phyloP scores from a whole-genome alignment of 2,888 invertebrate species.

The Stenoptilia bipunctidactyla region DNA sequence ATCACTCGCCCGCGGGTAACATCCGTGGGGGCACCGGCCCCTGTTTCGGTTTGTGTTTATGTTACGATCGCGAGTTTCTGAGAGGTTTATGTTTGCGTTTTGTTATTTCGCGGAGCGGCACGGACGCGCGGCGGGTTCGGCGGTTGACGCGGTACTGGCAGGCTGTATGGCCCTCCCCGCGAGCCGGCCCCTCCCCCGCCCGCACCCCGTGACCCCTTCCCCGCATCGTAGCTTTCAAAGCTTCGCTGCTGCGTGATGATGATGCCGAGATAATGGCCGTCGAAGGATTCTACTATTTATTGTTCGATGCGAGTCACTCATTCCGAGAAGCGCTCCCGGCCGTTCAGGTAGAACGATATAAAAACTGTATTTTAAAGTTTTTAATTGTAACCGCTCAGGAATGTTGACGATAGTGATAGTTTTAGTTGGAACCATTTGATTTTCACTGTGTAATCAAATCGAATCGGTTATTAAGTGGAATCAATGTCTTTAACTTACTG shows the following conservation, averaged over 20 bases:
- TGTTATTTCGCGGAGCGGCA: constrained; percentile 23
- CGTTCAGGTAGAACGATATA: constrained; percentile 22
- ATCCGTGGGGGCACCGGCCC: background rate
- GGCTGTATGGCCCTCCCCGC: constrained; percentile 46
- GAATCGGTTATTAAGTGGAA: background rate
- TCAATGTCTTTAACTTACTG: no score
- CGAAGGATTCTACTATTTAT: constrained; percentile 64
- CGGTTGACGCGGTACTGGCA: constrained; percentile 58
- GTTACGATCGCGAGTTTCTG: background rate
- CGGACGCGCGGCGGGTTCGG: constrained; percentile 46
- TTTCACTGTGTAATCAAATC: background rate
- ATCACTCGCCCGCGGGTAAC: background rate
- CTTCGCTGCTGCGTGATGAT: constrained; percentile 60
- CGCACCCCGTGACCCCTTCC: constrained; percentile 28
- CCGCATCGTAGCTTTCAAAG: constrained; percentile 55
- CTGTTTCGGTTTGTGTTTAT: background rate
- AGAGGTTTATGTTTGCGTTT: background rate
- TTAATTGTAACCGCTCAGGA: constrained; percentile 6
- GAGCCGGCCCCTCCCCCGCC: constrained; percentile 45
- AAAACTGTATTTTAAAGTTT: constrained; percentile 7
- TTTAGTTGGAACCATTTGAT: background rate
- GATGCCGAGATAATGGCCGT: constrained; percentile 64
- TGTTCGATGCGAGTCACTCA: constrained; percentile 52
- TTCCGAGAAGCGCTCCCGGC: constrained; percentile 35
- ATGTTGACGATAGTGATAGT: constrained; percentile 1